Base-by-base conservation (phyloP, 2,113 vertebrate genomes). In the Sylvia atricapilla region DNA sequence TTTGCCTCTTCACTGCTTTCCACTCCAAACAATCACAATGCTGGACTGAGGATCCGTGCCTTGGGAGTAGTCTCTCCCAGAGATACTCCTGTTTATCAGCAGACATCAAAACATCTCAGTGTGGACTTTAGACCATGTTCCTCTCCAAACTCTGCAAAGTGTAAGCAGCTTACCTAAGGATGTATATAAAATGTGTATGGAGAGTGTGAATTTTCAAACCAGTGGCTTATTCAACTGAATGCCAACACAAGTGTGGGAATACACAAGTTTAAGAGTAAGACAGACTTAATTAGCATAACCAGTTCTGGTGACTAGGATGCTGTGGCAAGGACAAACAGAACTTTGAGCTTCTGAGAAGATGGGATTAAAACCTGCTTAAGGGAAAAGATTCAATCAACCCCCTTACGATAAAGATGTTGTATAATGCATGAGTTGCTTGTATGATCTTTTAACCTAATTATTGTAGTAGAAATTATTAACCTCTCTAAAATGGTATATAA, bases 21-120 rank as follows among this genome's bases (percentile, higher is more conserved):
- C 44, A 31, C 30, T 69, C 74, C 23, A 43, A n/a, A 22, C 21
- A 25, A 37, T 39, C 55, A 33, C 24, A 10, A 1, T 17, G 25
- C 13, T 11, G 15, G 25, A 44, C 41, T 56, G 27, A 4, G 6
- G 25, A 81, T 4, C 30, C 1, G 0, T 13, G 5, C n/a, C 23
- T 66, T 68, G 35, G 63, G 74, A 89, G 56, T 5, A 55, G 47
- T 7, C 33, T 50, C 58, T 87, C 41, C 20, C 35, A 7, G 64
- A 84, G 50, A 55, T 27, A 44, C 2, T 77, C 15, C 25, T 67
- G 35, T 39, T 86, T n/a, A 50, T 24, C 27, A 73, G 46, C 30
- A 43, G 16, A 52, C 22, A 50, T 47, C 22, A 41, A 44, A 55
- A 35, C 20, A 62, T 15, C n/a, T 35, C 10, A 67, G 15, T 2